These are phyloP conservation scores for Slavum lentiscoides DNA, from an alignment of 2,888 invertebrate genomes.

Conservation along the genomic window DNA sequence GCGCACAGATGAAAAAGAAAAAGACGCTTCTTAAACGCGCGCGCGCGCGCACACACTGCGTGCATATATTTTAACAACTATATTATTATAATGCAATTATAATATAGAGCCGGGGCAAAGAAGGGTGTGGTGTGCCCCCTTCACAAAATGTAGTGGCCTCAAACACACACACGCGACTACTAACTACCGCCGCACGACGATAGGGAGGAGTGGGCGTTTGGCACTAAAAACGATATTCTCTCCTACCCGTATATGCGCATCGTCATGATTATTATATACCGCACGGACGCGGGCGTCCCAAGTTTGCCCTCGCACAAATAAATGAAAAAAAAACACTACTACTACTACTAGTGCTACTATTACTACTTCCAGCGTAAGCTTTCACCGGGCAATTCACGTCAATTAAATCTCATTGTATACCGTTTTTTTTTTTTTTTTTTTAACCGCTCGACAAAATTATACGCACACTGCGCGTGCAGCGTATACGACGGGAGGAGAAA, in stretches of 20 bases:
- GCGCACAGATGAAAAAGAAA: not conserved
- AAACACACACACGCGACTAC: not conserved
- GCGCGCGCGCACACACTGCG: not conserved
- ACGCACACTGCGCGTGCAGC: not conserved
- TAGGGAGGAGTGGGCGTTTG: constrained; percentile 52
- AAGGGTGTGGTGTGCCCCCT: constrained; percentile 50
- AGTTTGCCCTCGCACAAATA: constrained; percentile 40
- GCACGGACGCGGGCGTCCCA: constrained; percentile 41
- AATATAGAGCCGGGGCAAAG: constrained; percentile 21
- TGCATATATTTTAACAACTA: constrained; percentile 33
- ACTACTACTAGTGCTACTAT: too few relatives aligned
- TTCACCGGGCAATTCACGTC: constrained; percentile 42
- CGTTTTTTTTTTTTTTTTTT: too few relatives aligned
- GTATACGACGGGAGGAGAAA: not conserved
- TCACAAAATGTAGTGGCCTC: constrained; percentile 50
- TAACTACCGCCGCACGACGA: not conserved
- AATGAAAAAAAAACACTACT: not conserved
- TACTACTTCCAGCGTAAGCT: constrained; percentile 15
- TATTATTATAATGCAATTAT: constrained; percentile 48
- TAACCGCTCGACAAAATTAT: constrained; percentile 7
- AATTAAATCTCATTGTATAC: constrained; percentile 44
- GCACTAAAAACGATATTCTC: constrained; percentile 53
- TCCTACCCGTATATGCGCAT: constrained; percentile 51
- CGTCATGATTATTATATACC: constrained; percentile 39
- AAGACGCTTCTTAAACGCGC: constrained; percentile 48